phyloP scores from a whole-genome alignment of 2,113 vertebrate genomes.

The Dolichotis patagonum region DNA sequence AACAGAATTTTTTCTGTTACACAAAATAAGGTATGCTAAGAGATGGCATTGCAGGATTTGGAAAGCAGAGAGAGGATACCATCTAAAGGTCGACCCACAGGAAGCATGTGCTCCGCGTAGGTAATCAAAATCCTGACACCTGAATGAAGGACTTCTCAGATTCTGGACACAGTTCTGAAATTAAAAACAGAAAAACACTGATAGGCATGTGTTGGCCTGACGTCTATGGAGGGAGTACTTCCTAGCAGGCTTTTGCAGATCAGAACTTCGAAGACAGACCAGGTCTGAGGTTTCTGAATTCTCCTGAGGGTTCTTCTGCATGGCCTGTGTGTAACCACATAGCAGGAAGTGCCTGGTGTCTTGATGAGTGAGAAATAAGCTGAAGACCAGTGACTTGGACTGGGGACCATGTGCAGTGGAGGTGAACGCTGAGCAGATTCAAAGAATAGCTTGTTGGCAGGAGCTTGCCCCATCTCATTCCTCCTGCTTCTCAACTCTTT shows the following conservation, averaged over 20 bases:
- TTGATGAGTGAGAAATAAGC: background rate
- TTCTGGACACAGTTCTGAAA: background rate
- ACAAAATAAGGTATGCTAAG: background rate
- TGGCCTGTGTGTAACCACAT: background rate
- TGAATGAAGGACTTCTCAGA: background rate
- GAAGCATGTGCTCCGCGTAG: fast-evolving
- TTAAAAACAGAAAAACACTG: no score
- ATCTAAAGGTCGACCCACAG: background rate
- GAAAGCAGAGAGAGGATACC: background rate
- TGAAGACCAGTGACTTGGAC: background rate
- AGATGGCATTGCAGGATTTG: background rate
- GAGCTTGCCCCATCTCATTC: background rate
- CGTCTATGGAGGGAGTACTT: background rate
- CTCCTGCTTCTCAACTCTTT: background rate
- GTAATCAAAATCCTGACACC: background rate
- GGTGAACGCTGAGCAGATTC: background rate
- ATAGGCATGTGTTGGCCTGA: fast-evolving
- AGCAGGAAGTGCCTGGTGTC: fast-evolving
- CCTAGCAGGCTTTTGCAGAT: background rate
- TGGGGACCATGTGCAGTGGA: fast-evolving
- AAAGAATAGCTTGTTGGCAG: no score
- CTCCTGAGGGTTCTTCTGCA: fast-evolving
- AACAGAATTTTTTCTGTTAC: background rate
- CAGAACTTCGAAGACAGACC: background rate
- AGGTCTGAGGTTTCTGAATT: background rate